Evolutionary conservation across 2,797 vertebrate species (phyloP), one percentile per base, ranked within the genome.

Genomic region (Sandelia bainsii): DNA sequence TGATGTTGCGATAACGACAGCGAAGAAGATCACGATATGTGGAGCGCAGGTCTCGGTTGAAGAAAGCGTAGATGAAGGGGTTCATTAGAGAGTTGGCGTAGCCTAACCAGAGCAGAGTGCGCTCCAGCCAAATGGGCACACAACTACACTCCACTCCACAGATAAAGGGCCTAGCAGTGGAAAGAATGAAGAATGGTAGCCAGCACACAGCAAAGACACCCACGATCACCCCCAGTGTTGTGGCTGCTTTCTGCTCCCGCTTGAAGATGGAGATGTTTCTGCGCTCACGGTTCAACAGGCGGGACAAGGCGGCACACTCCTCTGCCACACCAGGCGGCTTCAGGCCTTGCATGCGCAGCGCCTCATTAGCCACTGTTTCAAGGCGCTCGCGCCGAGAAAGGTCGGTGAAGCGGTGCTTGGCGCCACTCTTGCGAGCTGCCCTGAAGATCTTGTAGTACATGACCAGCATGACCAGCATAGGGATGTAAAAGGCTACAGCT

Each of bases 381-480:
- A 93, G 89, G 19, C 92, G 91, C 22, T 93, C 90, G 0, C 91
- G 92, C 1, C 92, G 92, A 0, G 91, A 83, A 62, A 94, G 80
- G 88, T 94, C 85, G 1, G 90, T 93, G 77, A 95, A 95, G 22
- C 94, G 93, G 79, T 95, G 95, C 79, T 95, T 95, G 80, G 94
- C 94, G 0, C 93, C 92, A 0, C 95, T 95, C 80, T 95, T 95
- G 59, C 94, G 92, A n/a, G 95, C 95, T 0, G 95, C 95, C 82
- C 80, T 91, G 85, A 95, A 95, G 77, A 95, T 95, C 87, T 95
- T 95, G 88, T 95, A 95, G 86, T 95, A 95, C 95, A 95, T 95
- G 88, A 94, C 87, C 72, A 95, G 93, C 94, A 95, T 95, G 74
- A 95, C 94, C 75, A 94, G 92, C 95, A 95, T 95, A 46, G 95